Conservation (phyloP, 2,797 vertebrate species). For the Diplodus sargus region DNA sequence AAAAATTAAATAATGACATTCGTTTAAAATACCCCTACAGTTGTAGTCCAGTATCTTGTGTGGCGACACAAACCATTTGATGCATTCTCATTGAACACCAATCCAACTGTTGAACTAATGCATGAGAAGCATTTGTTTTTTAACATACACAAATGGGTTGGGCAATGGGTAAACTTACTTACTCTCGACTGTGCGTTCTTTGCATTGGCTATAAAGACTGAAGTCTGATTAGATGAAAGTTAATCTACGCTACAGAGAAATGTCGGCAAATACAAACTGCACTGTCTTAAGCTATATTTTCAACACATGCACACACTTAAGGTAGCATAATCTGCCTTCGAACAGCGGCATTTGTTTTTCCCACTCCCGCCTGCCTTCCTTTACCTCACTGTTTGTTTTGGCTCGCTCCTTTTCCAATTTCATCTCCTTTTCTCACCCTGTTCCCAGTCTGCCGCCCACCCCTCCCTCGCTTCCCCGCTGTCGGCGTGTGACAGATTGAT, state of each 20-base stretch:
- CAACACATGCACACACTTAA: slow-evolving; percentile 5
- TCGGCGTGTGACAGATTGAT: slow-evolving; percentile 82
- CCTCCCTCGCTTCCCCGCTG: slow-evolving; percentile 57
- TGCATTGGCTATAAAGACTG: background rate
- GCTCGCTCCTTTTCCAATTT: slow-evolving; percentile 62
- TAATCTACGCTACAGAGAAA: background rate
- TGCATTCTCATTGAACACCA: background rate
- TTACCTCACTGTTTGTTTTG: slow-evolving; percentile 56
- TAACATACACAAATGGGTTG: background rate
- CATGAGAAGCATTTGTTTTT: background rate
- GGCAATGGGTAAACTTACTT: too few species aligned
- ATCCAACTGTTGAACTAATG: background rate
- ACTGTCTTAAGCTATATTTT: background rate
- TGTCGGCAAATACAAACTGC: background rate
- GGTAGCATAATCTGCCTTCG: slow-evolving; percentile 28
- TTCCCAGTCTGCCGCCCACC: slow-evolving; percentile 49
- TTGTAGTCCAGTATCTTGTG: background rate
- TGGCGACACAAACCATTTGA: background rate
- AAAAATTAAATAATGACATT: background rate
- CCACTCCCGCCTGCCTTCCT: slow-evolving; percentile 33
- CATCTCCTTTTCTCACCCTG: slow-evolving; percentile 53
- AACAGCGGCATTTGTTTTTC: slow-evolving; percentile 49
- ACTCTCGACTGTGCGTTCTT: background rate
- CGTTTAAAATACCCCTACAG: background rate
- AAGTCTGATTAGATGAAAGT: background rate